Evolutionary conservation across 2,113 vertebrate genomes (phyloP).

Genomic region (Dromaius novaehollandiae): DNA sequence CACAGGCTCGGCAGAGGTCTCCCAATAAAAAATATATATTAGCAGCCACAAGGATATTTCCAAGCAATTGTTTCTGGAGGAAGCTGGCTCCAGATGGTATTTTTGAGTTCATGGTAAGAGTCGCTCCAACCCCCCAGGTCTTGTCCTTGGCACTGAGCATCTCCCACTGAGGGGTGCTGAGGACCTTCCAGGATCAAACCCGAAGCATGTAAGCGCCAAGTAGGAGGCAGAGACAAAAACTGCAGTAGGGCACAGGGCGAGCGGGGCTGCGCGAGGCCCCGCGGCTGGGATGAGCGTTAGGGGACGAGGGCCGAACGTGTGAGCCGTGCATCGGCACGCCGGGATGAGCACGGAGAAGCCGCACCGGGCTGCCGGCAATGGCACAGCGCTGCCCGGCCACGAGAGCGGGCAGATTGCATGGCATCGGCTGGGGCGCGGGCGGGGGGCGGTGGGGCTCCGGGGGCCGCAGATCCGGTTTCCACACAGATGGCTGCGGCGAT

Average conservation of each 20-base stretch:
- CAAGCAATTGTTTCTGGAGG: not conserved
- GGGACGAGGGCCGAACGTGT: fast-evolving
- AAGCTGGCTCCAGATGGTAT: not conserved
- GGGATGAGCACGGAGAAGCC: too few species aligned
- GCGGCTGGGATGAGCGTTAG: not conserved
- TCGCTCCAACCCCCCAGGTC: not conserved
- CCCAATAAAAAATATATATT: not conserved
- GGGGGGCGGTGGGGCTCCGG: slow-evolving; percentile 33
- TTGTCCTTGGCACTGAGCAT: slow-evolving; percentile 10
- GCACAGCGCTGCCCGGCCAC: not conserved
- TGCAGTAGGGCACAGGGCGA: not conserved
- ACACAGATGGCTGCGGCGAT: slow-evolving; percentile 50
- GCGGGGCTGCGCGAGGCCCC: not conserved
- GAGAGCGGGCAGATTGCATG: slow-evolving; percentile 58
- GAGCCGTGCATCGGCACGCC: not conserved
- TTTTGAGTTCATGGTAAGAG: not conserved
- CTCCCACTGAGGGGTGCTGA: not conserved
- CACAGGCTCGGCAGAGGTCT: not conserved
- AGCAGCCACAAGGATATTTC: not conserved
- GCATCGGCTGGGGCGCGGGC: slow-evolving; percentile 59
- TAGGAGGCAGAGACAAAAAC: not conserved
- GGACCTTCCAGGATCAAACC: not conserved
- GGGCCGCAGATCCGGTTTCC: slow-evolving; percentile 52
- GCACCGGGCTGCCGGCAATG: not conserved
- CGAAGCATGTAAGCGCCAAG: not conserved